Percentiles rank a stretch among this genome's conserved stretches.
phyloP scores from a whole-genome alignment of 2,113 vertebrate species.

The Etheostoma spectabile region DNA sequence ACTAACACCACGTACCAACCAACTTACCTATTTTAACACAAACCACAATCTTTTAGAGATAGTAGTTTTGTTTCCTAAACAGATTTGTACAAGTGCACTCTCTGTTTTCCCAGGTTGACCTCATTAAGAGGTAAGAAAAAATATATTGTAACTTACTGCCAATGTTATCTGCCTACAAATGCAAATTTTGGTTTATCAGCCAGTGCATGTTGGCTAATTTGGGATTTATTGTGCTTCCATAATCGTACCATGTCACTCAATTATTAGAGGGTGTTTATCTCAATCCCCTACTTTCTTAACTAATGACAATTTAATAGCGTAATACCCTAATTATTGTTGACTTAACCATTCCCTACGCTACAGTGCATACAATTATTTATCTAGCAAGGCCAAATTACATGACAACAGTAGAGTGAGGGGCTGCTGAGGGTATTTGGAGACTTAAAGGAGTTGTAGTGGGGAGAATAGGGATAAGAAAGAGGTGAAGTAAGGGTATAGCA shows the following conservation, averaged over 20 bases:
- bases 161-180: not conserved
- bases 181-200: slow-evolving; percentile 31
- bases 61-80: too few species aligned
- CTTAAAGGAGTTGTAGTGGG: slow-evolving; percentile 3
- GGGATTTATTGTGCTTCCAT: slow-evolving; percentile 40
- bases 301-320: slow-evolving; percentile 49
- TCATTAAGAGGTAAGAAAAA: not conserved
- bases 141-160: not conserved
- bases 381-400: not conserved
- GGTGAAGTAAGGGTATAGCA: slow-evolving; percentile 35
- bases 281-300: slow-evolving; percentile 42
- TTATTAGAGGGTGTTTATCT: slow-evolving; percentile 47
- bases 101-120: not conserved
- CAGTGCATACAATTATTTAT: slow-evolving; percentile 23
- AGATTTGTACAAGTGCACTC: not conserved
- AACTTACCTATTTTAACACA: too few species aligned
- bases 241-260: slow-evolving; percentile 43
- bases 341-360: not conserved
- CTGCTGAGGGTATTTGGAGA: slow-evolving; percentile 12
- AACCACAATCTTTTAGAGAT: too few species aligned
- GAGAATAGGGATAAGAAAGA: slow-evolving; percentile 27
- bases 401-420: slow-evolving; percentile 20
- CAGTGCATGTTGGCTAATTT: slow-evolving; percentile 47
- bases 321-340: slow-evolving; percentile 61
- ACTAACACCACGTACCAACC: too few species aligned